phyloP scores from a whole-genome alignment of 2,888 invertebrate genomes.

The Dasypogon diadema region DNA sequence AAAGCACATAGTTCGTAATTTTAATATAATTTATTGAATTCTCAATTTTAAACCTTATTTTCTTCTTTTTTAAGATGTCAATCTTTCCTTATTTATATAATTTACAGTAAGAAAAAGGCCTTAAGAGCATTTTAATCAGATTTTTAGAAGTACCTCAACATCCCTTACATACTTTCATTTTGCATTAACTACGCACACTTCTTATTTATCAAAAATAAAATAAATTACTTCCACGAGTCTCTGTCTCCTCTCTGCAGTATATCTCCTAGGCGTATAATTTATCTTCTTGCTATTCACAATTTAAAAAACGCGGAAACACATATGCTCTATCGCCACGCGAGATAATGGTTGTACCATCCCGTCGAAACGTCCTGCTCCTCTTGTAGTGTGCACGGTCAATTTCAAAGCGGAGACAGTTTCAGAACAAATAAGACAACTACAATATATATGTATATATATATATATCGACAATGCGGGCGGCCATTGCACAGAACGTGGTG shows the following conservation, averaged over 20 bases:
- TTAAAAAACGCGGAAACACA: too few relatives aligned
- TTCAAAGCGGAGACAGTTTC: too few relatives aligned
- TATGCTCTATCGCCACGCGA: too few relatives aligned
- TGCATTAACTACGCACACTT: slow-evolving; percentile 11
- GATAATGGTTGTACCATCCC: too few relatives aligned
- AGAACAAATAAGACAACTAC: too few relatives aligned
- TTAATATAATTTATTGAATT: slow-evolving; percentile 63
- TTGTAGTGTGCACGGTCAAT: background rate
- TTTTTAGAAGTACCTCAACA: background rate
- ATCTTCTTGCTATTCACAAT: background rate
- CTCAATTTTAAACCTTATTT: slow-evolving; percentile 31
- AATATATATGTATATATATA: too few relatives aligned
- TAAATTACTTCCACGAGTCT: slow-evolving; percentile 46
- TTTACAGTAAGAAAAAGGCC: slow-evolving; percentile 49
- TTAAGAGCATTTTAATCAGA: slow-evolving; percentile 46
- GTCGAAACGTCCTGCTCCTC: background rate
- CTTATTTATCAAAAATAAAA: slow-evolving; percentile 44
- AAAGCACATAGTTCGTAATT: slow-evolving; percentile 94
- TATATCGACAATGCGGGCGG: too few relatives aligned
- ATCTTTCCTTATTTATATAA: slow-evolving; percentile 40
- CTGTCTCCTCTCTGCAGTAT: background rate
- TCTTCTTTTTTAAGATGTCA: slow-evolving; percentile 8
- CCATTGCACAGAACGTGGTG: too few relatives aligned
- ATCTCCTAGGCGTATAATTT: too few relatives aligned
- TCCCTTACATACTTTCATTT: slow-evolving; percentile 9